These are phyloP conservation scores for Dryadula phaetusa DNA, from an alignment of 2,888 invertebrate genomes.

Conservation along the genomic window DNA sequence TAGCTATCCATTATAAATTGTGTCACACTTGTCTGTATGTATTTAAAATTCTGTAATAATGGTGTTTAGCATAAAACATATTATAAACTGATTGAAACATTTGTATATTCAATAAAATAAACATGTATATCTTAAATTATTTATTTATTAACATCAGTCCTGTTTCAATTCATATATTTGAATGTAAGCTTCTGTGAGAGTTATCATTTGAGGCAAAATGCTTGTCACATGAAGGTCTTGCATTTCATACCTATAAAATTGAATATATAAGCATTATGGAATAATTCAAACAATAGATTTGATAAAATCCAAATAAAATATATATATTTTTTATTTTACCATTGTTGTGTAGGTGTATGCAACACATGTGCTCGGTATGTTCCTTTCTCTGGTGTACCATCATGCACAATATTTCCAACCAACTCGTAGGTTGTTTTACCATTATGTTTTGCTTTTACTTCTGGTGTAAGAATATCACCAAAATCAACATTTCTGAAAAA, in stretches of 20 bases:
- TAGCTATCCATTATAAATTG: constrained; percentile 50
- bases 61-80: constrained; percentile 34
- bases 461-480: constrained; percentile 95
- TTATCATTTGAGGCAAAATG: constrained; percentile 99
- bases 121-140: constrained; percentile 56
- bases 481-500: constrained; percentile 95
- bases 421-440: constrained; percentile 96
- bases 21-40: constrained; percentile 56
- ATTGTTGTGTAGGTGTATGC: constrained; percentile 93
- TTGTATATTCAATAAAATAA: constrained; percentile 78
- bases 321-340: constrained; percentile 78
- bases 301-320: background rate
- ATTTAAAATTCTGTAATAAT: constrained; percentile 36
- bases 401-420: constrained; percentile 99
- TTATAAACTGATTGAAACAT: constrained; percentile 55
- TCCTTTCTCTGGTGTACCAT: constrained; percentile 97
- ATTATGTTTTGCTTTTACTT: constrained; percentile 90
- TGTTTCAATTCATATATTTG: constrained; percentile 90
- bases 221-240: constrained; percentile 99
- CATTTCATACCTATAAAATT: constrained; percentile 89
- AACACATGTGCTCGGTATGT: constrained; percentile 97
- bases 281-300: background rate
- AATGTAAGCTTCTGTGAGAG: constrained; percentile 99
- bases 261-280: constrained; percentile 4
- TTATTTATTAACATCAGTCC: constrained; percentile 60